Evolutionary conservation across 2,113 vertebrate species (phyloP), one percentile per base, ranked within the genome.

Genomic region (Silurus meridionalis): DNA sequence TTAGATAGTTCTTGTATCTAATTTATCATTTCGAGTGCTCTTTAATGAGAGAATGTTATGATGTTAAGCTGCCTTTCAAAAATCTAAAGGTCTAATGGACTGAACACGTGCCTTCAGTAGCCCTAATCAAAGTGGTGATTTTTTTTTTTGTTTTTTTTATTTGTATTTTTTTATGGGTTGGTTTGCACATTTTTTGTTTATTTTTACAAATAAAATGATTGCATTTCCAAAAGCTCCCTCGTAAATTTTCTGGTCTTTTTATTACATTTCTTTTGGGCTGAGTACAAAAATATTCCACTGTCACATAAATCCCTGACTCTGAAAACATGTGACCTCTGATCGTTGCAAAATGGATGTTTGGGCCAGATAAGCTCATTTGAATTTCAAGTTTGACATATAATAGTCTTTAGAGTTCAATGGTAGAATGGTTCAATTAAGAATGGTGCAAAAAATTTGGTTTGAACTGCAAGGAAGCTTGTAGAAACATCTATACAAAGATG

Each of bases 61-160:
- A 82, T 89, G 84, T 83, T 91, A 89, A 87, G 91, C 91, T 90
- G 91, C 91, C 90, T 90, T 90, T 90, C 37, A 66, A 82, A 90
- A 78, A 89, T 87, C 87, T 87, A 14, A 50, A 74, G 60, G 87
- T 61, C 90, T 64, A 79, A 80, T 83, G 64, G 75, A 83, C 57
- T 86, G 84, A 74, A 82, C 83, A 72, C 66, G 66, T 91, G 81
- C 84, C 80, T 82, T 85, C 46, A 60, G 77, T 79, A 81, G 84
- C 28, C 57, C 66, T 84, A 91, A 86, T 93, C 69, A 28, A 52
- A 61, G 10, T 69, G 58, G 57, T 14, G 72, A 57, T 87, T 89
- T 91, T 88, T 89, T 90, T 91, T 85, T 90, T 71, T 71, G 83
- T 87, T 80, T 4, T 6, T 88, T n/a, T n/a, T 85, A 86, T 91